Percentiles rank a stretch among this genome's conserved stretches.
Conservation (phyloP, 2,888 invertebrate species). For the Venustoraphidia nigricollis region DNA sequence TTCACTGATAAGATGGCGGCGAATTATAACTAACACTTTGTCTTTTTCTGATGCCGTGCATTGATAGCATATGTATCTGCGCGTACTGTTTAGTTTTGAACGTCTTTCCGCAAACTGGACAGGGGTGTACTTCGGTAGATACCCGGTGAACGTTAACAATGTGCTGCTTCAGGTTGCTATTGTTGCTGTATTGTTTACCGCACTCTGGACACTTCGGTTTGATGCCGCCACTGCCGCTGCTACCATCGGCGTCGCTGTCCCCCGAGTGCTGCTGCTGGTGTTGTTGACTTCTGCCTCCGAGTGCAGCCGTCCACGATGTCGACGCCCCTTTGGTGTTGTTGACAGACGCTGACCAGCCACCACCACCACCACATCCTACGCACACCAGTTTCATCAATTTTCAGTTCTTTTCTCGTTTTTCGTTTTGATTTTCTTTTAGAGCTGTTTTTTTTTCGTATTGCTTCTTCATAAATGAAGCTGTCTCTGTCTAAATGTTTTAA, state of each 20-base stretch:
- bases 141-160: conserved; percentile 51
- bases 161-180: conserved; percentile 54
- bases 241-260: conserved; percentile 2
- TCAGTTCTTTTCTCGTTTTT: neutral
- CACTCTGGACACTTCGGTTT: conserved; percentile 50
- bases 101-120: conserved; percentile 46
- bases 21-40: conserved; percentile 21
- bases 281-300: conserved; percentile 4
- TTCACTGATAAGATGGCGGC: too few relatives aligned
- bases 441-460: neutral
- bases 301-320: conserved; percentile 9
- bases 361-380: conserved; percentile 16
- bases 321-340: conserved; percentile 21
- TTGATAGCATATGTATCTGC: conserved; percentile 51
- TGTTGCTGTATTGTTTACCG: conserved; percentile 52
- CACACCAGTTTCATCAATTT: conserved; percentile 1
- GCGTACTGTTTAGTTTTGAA: conserved; percentile 58
- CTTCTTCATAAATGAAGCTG: neutral
- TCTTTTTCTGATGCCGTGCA: conserved; percentile 47
- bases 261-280: conserved; percentile 11
- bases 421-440: neutral
- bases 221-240: conserved; percentile 12
- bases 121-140: conserved; percentile 40
- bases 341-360: conserved; percentile 11
- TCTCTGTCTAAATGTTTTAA: too few relatives aligned